These are phyloP conservation scores for Podarcis lilfordi DNA, from an alignment of 2,797 vertebrate species.

Conservation along the genomic window DNA sequence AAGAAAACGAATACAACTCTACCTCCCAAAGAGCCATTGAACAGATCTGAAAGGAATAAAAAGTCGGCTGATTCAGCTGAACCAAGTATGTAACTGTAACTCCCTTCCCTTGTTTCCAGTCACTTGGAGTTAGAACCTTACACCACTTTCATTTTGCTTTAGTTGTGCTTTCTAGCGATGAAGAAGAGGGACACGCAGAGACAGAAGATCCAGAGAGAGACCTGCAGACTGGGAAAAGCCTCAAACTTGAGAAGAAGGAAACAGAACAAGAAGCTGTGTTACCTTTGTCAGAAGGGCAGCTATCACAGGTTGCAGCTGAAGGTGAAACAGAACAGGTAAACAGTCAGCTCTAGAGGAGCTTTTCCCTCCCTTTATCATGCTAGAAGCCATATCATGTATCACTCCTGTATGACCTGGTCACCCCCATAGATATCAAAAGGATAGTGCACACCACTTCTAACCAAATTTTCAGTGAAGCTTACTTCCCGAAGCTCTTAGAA, in stretches of 20 bases:
- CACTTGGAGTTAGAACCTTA: neutral
- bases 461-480: neutral
- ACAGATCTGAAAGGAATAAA: constrained; percentile 67
- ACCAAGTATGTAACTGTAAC: constrained; percentile 79
- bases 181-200: constrained; percentile 79
- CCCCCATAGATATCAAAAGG: neutral
- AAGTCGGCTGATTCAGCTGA: constrained; percentile 70
- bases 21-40: constrained; percentile 48
- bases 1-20: constrained; percentile 42
- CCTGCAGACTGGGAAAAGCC: constrained; percentile 37
- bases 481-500: neutral
- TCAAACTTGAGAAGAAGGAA: constrained; percentile 40
- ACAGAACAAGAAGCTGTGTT: constrained; percentile 42
- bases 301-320: constrained; percentile 32
- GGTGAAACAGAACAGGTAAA: constrained; percentile 64
- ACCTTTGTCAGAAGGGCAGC: constrained; percentile 44
- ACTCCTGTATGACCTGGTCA: neutral
- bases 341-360: neutral
- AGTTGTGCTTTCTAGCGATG: constrained; percentile 96
- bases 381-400: neutral
- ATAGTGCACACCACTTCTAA: neutral
- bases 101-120: neutral
- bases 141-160: constrained; percentile 52
- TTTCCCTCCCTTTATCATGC: neutral
- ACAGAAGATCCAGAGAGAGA: constrained; percentile 53